Conservation (phyloP, 2,797 vertebrate genomes). For the Enteromius thamalakanensis region DNA sequence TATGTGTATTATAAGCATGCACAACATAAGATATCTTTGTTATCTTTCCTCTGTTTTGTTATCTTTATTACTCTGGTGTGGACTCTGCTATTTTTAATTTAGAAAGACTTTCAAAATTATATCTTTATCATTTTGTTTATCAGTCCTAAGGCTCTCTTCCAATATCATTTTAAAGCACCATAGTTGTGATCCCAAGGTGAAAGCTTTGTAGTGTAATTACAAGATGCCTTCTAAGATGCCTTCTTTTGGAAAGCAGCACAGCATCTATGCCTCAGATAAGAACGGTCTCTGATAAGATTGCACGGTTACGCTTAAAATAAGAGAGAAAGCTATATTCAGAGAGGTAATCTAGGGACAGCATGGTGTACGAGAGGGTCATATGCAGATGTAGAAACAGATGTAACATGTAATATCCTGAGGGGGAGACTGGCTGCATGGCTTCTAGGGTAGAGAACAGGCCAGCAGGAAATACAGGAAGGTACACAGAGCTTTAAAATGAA, state of each 20-base stretch:
- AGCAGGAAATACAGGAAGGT: slow-evolving; percentile 1
- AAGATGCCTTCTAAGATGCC: neutral
- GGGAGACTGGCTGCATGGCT: slow-evolving; percentile 1
- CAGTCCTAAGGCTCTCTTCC: neutral
- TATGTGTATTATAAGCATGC: neutral
- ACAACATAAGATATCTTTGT: neutral
- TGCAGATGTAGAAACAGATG: slow-evolving; percentile 19
- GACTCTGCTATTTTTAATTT: neutral
- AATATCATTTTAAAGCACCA: slow-evolving; percentile 4
- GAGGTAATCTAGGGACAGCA: slow-evolving; percentile 34
- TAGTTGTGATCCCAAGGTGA: neutral
- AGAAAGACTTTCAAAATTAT: neutral
- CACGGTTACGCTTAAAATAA: neutral
- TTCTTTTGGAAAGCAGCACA: neutral
- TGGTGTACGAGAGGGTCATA: neutral
- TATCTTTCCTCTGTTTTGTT: neutral
- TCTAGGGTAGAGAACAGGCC: slow-evolving; percentile 9
- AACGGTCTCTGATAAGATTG: neutral
- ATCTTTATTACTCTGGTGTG: neutral
- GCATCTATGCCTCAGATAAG: neutral
- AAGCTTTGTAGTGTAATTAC: neutral
- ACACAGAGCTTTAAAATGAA: neutral
- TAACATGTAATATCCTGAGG: neutral
- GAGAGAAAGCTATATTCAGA: neutral
- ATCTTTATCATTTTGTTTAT: neutral